A percentile compares a stretch with the other conserved stretches of the same genome.
phyloP scores from a whole-genome alignment of 2,113 vertebrate species.

The Symphodus melops region DNA sequence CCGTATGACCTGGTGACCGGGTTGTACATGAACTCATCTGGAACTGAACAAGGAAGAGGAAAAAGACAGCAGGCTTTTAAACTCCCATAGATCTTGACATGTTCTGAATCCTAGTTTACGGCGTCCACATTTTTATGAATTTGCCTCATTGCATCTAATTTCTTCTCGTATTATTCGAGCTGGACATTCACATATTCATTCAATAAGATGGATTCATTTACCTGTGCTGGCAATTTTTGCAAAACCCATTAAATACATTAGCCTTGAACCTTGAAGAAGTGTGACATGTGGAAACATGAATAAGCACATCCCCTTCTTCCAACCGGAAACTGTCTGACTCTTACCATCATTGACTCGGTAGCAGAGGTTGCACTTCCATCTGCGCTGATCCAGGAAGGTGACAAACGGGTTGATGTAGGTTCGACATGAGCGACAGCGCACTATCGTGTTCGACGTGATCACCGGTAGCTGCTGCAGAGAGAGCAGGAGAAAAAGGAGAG shows the following conservation, averaged over 20 bases:
- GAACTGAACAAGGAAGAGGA: slow-evolving; percentile 81
- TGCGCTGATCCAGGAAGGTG: slow-evolving; percentile 95
- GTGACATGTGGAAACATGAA: background rate
- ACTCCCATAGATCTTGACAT: no score
- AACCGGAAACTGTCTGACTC: background rate
- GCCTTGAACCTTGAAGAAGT: no score
- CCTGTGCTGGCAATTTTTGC: no score
- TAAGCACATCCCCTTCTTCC: background rate
- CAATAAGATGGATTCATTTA: no score
- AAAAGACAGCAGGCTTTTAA: background rate
- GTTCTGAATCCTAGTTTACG: no score
- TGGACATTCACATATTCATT: no score
- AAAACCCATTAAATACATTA: no score
- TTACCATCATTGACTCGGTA: slow-evolving; percentile 96
- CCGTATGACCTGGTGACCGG: slow-evolving; percentile 95
- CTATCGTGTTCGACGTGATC: slow-evolving; percentile 97
- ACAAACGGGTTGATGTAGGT: slow-evolving; percentile 99
- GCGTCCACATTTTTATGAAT: no score
- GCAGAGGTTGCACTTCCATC: slow-evolving; percentile 98
- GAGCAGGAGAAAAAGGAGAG: background rate
- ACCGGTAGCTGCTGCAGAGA: slow-evolving; percentile 91
- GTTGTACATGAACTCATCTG: slow-evolving; percentile 99
- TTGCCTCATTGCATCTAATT: no score
- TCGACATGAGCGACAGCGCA: slow-evolving; percentile 94
- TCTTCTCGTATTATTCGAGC: no score